Evolutionary conservation across 2,888 invertebrate genomes (phyloP), one percentile per base, ranked within the genome.

Genomic region (Drosophila picticornis): DNA sequence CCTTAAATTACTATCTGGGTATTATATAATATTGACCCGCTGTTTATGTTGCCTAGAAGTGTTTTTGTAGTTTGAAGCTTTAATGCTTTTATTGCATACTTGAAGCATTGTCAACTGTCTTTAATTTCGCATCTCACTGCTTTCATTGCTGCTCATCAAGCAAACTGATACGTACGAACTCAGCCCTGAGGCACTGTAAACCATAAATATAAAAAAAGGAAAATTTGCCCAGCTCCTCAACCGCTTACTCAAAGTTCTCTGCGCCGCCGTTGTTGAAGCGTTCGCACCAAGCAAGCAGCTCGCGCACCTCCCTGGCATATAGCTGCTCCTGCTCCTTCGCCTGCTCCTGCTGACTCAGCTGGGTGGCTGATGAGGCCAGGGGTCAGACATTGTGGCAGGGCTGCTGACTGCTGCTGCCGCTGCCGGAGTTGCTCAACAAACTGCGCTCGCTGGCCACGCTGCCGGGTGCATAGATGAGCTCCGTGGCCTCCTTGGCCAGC

Each of bases 391-490:
- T 88, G 71, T 92, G 92, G 66, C 85, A 72, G 16, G 80, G 72
- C 25, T 80, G 90, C 62, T 87, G 87, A 34, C 81, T 82, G 80
- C 85, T 83, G 78, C 81, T 87, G 79, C 92, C 88, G 67, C 92
- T 92, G 80, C 91, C 91, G n/a, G 90, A 91, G 75, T 93, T 93
- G 85, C 93, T 93, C 75, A 93, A 75, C 80, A 93, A 77, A 77
- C 93, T 93, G 65, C 92, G 91, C 86, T 93, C 93, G 74, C 92
- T 93, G 72, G 91, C 91, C 72, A 92, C 92, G 55, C 92, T 92
- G 59, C 92, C 89, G 36, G 93, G 93, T 1, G 93, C 92, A 86
- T 93, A 93, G 90, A 93, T 93, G 85, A 93, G 81, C 68, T 93
- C 93, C 46, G 80, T 81, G 53, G 93, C 92, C 55, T 93, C 92